Base-by-base conservation (phyloP, 1,140 invertebrate genomes). In the Sesamia nonagrioides region DNA sequence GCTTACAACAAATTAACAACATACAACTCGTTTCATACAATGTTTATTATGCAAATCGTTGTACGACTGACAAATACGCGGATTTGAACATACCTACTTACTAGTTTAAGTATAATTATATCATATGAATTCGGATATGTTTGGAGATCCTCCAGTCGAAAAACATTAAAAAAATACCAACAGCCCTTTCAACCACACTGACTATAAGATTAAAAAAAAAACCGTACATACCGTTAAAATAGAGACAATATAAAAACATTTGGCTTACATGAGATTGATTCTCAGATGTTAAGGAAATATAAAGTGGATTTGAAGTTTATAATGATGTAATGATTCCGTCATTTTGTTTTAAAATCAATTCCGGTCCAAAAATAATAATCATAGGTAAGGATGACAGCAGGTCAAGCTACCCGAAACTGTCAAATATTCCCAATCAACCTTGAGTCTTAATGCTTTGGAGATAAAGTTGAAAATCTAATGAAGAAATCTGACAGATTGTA, bases 51-150 rank as follows among this genome's bases (percentile, higher is more conserved):
- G 35, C 9, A 42, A 73, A 73, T 73, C 35, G 7, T 50, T n/a
- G n/a, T n/a, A n/a, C n/a, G n/a, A n/a, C n/a, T n/a, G n/a, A n/a
- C n/a, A n/a, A n/a, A n/a, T n/a, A n/a, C n/a, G 56, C 73, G 56
- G 73, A 75, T 75, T 75, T 75, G n/a, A n/a, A n/a, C n/a, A n/a
- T n/a, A n/a, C n/a, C n/a, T n/a, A n/a, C n/a, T n/a, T n/a, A 75
- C 73, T 18, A 48, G 73, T 75, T 75, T 75, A 50, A 75, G 48
- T 48, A 13, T 54, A 5, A 37, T 5, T 37, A 37, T 63, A 54
- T 52, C 68, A 33, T 54, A 72, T 35, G 50, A 52, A 72, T 54
- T 48, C 68, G 45, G 45, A 61, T 50, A 75, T 33, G 50, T 63
- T 61, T 61, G n/a, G 18, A 72, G 40, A 27, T 75, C 42, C 15